phyloP scores from a whole-genome alignment of 2,888 invertebrate genomes.

The Cheilosia urbana region DNA sequence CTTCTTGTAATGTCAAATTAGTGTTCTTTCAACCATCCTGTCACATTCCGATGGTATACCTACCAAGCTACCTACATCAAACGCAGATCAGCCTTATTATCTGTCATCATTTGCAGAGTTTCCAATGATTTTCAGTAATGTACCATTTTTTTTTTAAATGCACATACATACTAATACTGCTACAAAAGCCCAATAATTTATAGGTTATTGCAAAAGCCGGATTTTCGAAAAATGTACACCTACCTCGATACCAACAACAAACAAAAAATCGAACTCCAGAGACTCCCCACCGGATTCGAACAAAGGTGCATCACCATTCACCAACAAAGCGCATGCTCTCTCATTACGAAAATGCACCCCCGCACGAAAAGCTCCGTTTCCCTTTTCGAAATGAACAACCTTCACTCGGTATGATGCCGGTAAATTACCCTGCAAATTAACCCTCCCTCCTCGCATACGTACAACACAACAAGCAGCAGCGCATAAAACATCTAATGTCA shows the following conservation, averaged over 20 bases:
- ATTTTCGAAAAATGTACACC: slow-evolving; percentile 55
- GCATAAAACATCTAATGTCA: slow-evolving; percentile 51
- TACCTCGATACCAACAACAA: slow-evolving; percentile 25
- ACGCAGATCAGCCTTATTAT: slow-evolving; percentile 43
- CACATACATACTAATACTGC: background rate
- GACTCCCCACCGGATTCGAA: slow-evolving; percentile 53
- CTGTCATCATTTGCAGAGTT: slow-evolving; percentile 57
- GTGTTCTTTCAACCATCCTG: background rate
- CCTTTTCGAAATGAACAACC: slow-evolving; percentile 57
- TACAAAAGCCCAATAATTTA: slow-evolving; percentile 14
- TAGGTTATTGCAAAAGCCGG: slow-evolving; percentile 69
- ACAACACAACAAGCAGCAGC: background rate
- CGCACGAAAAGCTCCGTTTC: slow-evolving; percentile 24
- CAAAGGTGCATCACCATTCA: slow-evolving; percentile 56
- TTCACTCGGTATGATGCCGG: slow-evolving; percentile 59
- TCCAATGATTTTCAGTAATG: slow-evolving; percentile 33
- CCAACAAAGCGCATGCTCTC: slow-evolving; percentile 56
- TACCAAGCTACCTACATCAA: background rate
- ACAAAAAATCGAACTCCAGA: slow-evolving; percentile 70
- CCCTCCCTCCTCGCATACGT: background rate
- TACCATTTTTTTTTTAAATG: background rate
- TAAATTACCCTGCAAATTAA: slow-evolving; percentile 64
- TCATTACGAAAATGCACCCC: slow-evolving; percentile 49
- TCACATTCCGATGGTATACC: background rate
- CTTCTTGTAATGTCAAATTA: background rate